A percentile compares a stretch with the other conserved stretches of the same genome.
These are phyloP conservation scores for Ptilorrhoa leucosticta DNA, from an alignment of 2,113 vertebrate genomes.

Conservation along the genomic window DNA sequence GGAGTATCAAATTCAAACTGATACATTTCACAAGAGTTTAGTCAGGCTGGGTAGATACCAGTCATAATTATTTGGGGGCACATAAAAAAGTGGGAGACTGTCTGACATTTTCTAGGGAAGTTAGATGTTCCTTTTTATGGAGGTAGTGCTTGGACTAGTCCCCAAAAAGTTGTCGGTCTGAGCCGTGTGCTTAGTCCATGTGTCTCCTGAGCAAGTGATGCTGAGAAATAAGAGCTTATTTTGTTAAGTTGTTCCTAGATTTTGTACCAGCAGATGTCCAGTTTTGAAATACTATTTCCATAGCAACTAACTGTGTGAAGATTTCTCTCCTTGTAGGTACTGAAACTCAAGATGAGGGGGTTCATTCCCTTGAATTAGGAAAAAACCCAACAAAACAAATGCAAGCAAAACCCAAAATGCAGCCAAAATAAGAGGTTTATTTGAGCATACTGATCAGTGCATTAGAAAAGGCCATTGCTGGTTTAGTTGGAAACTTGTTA, in stretches of 20 bases:
- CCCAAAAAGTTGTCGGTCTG: neutral
- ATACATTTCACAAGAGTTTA: neutral
- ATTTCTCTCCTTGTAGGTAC: neutral
- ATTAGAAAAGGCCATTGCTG: neutral
- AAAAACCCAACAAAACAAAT: neutral
- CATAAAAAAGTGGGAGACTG: neutral
- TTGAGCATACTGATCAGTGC: neutral
- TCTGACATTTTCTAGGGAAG: neutral
- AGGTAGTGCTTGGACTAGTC: neutral
- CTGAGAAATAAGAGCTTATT: neutral
- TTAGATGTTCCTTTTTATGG: neutral
- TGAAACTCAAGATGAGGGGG: neutral
- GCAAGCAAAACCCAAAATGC: neutral
- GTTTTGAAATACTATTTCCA: slow-evolving; percentile 12
- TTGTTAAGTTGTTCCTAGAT: neutral
- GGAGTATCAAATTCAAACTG: neutral
- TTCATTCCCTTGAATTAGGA: neutral
- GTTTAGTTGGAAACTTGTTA: neutral
- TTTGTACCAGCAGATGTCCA: neutral
- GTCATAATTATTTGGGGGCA: neutral
- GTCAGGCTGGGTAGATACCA: neutral
- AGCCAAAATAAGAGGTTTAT: neutral
- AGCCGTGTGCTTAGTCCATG: neutral
- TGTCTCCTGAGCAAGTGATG: neutral
- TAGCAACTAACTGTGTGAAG: slow-evolving; percentile 14